Base-by-base conservation (phyloP, 1,140 invertebrate genomes). In the Panagrolaimus sp. region DNA sequence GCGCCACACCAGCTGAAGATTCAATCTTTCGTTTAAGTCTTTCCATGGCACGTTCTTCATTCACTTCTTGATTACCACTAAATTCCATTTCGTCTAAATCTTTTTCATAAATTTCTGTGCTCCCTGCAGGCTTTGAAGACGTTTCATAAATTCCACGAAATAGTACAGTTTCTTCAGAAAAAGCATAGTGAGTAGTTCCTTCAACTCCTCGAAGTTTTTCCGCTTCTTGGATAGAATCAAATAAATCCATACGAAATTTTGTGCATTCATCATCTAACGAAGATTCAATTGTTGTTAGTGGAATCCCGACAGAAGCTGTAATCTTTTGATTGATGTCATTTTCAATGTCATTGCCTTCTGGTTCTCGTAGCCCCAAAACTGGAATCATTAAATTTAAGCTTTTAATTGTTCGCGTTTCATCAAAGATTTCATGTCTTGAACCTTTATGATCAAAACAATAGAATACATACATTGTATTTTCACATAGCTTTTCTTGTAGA, bases 81-180 rank as follows among this genome's bases (percentile, higher is more conserved):
- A 79, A 13, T 46, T 77, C 72, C 45, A 45, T 9, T 31, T 63
- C 65, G 23, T 65, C 45, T 5, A 48, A 65, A 42, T 63, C 42
- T 27, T 42, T n/a, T 45, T 66, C 51, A 45, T 8, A 53, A n/a
- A 57, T 62, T 62, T 47, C 57, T 23, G 8, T 57, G 20, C 16
- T 63, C 20, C n/a, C 57, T 68, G 43, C 66, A 63, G 31, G 27
- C 47, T 13, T 62, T 9, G n/a, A 47, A 51, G 38, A 46, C n/a
- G n/a, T n/a, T 27, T 14, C 14, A 14, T 9, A 63, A 43, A n/a
- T 57, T 57, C 65, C 38, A 2, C 31, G 31, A 23, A 48, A 65
- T 20, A 78, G 48, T 42, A 78, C 42, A 7, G 78, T 75, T 38
- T 81, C 76, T 62, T 80, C 74, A 0, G 77, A 74, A 25, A 78